phyloP scores from a whole-genome alignment of 1,140 invertebrate genomes.

The honey bee (Apis mellifera) region DNA sequence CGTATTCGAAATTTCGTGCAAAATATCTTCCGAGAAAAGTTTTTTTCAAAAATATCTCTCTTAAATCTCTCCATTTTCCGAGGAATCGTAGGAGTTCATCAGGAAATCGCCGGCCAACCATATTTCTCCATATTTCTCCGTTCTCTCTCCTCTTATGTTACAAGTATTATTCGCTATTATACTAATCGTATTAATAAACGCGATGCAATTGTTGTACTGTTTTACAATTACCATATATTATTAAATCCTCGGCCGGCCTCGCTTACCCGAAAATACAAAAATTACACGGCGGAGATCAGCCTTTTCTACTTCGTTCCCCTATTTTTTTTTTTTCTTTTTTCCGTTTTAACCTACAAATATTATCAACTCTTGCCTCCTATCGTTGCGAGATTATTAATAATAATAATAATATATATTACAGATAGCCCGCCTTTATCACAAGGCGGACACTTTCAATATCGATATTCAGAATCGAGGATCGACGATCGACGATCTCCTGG shows the following conservation, averaged over 20 bases:
- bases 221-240: constrained; percentile 42
- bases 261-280: constrained; percentile 57
- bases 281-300: constrained; percentile 66
- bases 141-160: constrained; percentile 34
- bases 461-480: background rate
- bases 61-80: background rate
- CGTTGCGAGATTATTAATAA: constrained; percentile 18
- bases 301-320: constrained; percentile 49
- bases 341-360: constrained; percentile 25
- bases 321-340: constrained; percentile 20
- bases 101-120: constrained; percentile 6
- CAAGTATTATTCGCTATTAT: constrained; percentile 27
- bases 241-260: constrained; percentile 9
- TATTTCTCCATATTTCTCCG: background rate
- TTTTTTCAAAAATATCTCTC: constrained; percentile 30
- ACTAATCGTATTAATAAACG: constrained; percentile 21
- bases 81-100: constrained; percentile 1
- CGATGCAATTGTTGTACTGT: constrained; percentile 52
- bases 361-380: constrained; percentile 13
- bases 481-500: constrained; percentile 2
- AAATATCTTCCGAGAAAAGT: constrained; percentile 20
- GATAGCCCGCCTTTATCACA: background rate
- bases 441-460: background rate
- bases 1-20: constrained; percentile 2
- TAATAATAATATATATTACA: constrained; percentile 47